Percentiles rank a stretch among this genome's conserved stretches.
These are phyloP conservation scores for Scaeva pyrastri DNA, from an alignment of 2,888 invertebrate genomes.

Conservation along the genomic window DNA sequence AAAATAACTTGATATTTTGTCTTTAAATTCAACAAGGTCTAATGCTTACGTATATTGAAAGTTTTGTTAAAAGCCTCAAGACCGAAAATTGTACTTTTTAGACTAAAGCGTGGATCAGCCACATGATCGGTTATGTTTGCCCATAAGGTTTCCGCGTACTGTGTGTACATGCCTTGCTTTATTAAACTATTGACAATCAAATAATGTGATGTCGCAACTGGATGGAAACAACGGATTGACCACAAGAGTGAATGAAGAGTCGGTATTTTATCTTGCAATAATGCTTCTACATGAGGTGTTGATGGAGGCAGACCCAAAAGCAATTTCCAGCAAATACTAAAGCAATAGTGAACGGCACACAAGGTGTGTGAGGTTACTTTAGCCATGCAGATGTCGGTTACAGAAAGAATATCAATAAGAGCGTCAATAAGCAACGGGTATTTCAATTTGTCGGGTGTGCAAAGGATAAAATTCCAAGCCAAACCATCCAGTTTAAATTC, in stretches of 20 bases:
- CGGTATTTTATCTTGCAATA: slow-evolving; percentile 89
- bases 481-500: slow-evolving; percentile 96
- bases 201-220: slow-evolving; percentile 93
- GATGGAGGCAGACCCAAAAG: slow-evolving; percentile 95
- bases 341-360: slow-evolving; percentile 96
- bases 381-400: slow-evolving; percentile 89
- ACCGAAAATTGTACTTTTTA: slow-evolving; percentile 82
- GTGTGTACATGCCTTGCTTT: slow-evolving; percentile 95
- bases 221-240: slow-evolving; percentile 93
- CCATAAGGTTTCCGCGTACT: slow-evolving; percentile 85
- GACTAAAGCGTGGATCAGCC: slow-evolving; percentile 81
- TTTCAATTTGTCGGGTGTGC: slow-evolving; percentile 95
- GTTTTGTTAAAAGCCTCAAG: slow-evolving; percentile 82
- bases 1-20: background rate
- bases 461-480: slow-evolving; percentile 96
- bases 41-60: slow-evolving; percentile 80
- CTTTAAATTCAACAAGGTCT: background rate
- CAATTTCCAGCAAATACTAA: slow-evolving; percentile 87
- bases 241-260: slow-evolving; percentile 94
- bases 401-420: slow-evolving; percentile 91
- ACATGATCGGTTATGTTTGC: slow-evolving; percentile 83
- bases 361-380: slow-evolving; percentile 87
- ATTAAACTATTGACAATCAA: slow-evolving; percentile 94
- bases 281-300: slow-evolving; percentile 92
- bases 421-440: slow-evolving; percentile 95